Percentiles rank a stretch among this genome's conserved stretches.
phyloP scores from a whole-genome alignment of 2,888 invertebrate species.

The Hyposoter didymator region DNA sequence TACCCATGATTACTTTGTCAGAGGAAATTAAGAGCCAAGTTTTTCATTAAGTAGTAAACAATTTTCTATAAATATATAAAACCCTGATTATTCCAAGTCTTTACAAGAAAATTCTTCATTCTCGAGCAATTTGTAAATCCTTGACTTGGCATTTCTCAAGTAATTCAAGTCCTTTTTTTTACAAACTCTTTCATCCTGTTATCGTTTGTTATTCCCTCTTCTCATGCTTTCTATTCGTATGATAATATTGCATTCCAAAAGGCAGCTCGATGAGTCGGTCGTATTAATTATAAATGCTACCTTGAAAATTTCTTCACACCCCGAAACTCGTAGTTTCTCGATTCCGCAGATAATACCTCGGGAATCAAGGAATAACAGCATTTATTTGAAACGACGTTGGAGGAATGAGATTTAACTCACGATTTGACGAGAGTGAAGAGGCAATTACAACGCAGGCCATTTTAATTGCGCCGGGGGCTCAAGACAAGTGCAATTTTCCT shows the following conservation, averaged over 20 bases:
- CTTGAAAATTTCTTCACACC: neutral
- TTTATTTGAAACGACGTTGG: neutral
- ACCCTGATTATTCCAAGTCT: constrained; percentile 4
- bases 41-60: neutral
- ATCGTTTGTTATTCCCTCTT: neutral
- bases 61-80: neutral
- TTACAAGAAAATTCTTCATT: neutral
- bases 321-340: neutral
- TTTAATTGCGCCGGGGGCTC: constrained; percentile 57
- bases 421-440: constrained; percentile 39
- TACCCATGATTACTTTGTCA: neutral
- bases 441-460: constrained; percentile 49
- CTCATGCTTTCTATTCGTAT: neutral
- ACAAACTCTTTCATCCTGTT: neutral
- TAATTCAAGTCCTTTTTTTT: neutral
- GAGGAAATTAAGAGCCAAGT: neutral
- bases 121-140: neutral
- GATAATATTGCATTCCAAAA: neutral
- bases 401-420: constrained; percentile 20
- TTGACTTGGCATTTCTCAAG: neutral
- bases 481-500: constrained; percentile 54
- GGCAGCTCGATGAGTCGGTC: neutral
- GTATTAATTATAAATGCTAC: neutral
- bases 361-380: constrained; percentile 34
- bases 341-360: neutral